Evolutionary conservation across 2,113 vertebrate species (phyloP), one percentile per base, ranked within the genome.

Genomic region (Cyphomyrus plagiostoma): DNA sequence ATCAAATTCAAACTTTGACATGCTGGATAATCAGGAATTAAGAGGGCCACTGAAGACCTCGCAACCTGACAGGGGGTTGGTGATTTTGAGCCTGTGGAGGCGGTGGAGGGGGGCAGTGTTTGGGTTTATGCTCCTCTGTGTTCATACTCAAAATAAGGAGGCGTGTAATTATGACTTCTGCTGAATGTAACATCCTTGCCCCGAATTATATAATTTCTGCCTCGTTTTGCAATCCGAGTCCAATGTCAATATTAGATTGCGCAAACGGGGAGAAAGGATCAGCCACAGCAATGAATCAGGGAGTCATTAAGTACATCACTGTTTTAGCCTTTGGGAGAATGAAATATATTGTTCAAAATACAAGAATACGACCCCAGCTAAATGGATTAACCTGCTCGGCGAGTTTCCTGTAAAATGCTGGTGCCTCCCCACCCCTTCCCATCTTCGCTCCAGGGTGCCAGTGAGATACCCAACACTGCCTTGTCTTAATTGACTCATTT

Each of bases 1-100:
- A 88, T 88, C 86, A 88, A 88, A 88, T 62, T 88, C 53, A 58
- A 88, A 88, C 53, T 58, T 50, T 62, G 86, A 88, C 86, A 88
- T 45, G 53, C 35, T 39, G 52, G 86, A 88, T 88, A 88, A 88
- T 62, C 52, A 42, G 8, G 53, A 86, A 42, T 58, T 56, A 56
- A 62, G 52, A 62, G 19, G 42, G 35, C 23, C 30, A 26, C 30
- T 6, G 26, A 88, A 45, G 86, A 23, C 53, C 53, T 88, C 45
- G 23, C 35, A 49, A 48, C 56, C 45, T 88, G 87, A 58, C 58
- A 74, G 15, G 62, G 42, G 48, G 87, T 70, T 26, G n/a, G 30
- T 88, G 87, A 70, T 48, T 88, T n/a, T 88, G 21, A 88, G 58
- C 45, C 45, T 70, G 58, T 10, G 42, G 23, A 49, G 58, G 58